These are phyloP conservation scores for Pteropus alecto DNA, from an alignment of 2,113 vertebrate species.

Conservation along the genomic window DNA sequence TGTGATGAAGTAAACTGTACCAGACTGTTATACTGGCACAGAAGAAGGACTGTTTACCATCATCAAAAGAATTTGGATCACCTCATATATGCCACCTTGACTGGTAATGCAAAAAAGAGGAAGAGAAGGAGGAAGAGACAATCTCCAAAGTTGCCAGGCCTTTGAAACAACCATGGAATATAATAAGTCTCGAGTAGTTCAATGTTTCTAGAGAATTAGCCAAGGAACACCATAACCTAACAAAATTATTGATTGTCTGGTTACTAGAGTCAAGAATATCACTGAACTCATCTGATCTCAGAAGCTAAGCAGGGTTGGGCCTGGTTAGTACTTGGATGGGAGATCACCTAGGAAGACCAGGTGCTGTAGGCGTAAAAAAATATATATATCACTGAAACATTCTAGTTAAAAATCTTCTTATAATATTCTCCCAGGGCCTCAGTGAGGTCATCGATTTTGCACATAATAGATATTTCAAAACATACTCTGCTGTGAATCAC, in stretches of 20 bases:
- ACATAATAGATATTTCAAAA: constrained; percentile 2
- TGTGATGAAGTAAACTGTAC: not conserved
- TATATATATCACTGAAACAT: not conserved
- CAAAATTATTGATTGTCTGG: not conserved
- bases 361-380: too few relatives aligned
- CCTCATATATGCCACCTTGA: not conserved
- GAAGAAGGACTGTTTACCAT: not conserved
- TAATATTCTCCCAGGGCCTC: not conserved
- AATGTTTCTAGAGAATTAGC: constrained; percentile 13
- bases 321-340: too few relatives aligned
- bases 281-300: not conserved
- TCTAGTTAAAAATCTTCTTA: not conserved
- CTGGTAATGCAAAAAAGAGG: not conserved
- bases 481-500: not conserved
- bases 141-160: not conserved
- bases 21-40: not conserved
- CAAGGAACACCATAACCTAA: constrained; percentile 21
- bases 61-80: not conserved
- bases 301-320: too few relatives aligned
- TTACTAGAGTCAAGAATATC: not conserved
- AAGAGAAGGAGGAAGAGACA: not conserved
- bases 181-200: not conserved
- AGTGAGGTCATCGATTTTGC: not conserved
- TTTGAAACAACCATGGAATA: not conserved
- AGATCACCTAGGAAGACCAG: too few relatives aligned